These are phyloP conservation scores for Apistogramma diplotaenia DNA, from an alignment of 2,113 vertebrate species.

Conservation along the genomic window DNA sequence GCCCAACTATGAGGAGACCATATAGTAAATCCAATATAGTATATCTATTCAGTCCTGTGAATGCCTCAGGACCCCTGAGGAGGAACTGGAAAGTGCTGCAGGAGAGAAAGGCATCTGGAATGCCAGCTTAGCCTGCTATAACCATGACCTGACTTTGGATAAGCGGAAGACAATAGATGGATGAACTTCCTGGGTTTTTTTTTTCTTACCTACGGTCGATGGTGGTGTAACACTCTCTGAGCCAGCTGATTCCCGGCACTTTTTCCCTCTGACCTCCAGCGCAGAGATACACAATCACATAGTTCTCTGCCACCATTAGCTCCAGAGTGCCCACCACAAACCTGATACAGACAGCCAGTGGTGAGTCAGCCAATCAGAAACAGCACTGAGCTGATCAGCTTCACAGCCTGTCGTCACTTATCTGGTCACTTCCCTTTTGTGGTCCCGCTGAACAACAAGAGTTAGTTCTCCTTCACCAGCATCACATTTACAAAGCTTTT, in stretches of 20 bases:
- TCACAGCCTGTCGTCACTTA: fast-evolving
- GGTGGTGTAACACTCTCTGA: conserved; percentile 79
- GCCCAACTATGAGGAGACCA: too few relatives aligned
- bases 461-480: neutral
- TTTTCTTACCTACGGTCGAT: conserved; percentile 62
- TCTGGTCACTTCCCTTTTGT: neutral
- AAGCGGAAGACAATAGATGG: neutral
- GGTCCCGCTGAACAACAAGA: neutral
- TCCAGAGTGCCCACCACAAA: conserved; percentile 83
- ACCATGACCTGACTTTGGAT: neutral
- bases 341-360: conserved; percentile 49
- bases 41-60: neutral
- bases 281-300: conserved; percentile 81
- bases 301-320: conserved; percentile 79
- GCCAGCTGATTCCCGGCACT: conserved; percentile 80
- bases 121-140: neutral
- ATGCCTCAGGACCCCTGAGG: too few relatives aligned
- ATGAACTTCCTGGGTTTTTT: neutral
- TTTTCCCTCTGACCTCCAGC: conserved; percentile 76
- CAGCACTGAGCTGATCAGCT: neutral
- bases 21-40: too few relatives aligned
- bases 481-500: neutral
- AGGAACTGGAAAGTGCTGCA: neutral
- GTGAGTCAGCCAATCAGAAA: neutral
- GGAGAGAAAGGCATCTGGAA: neutral